Base-by-base conservation (phyloP, 2,797 vertebrate genomes). In the Halcyon smyrnensis region DNA sequence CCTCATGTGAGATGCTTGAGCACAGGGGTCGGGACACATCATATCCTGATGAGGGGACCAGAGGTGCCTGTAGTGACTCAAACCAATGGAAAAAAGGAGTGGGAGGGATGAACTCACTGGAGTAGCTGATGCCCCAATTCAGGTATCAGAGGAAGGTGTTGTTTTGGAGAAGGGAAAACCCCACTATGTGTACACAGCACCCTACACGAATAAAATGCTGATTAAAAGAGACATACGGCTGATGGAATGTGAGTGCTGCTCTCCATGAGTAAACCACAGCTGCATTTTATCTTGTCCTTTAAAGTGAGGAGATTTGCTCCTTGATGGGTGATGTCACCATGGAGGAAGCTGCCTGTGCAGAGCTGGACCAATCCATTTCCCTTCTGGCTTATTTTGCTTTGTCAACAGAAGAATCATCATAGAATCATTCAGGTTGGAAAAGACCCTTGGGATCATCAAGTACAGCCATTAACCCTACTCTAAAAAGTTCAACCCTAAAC, bases 41-140 rank as follows among this genome's bases (percentile, higher is more conserved):
- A 5, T 21, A 2, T 1, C 13, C n/a, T 0, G 1, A 18, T 1
- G 1, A 30, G n/a, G 39, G 21, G n/a, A 36, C 21, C 0, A 1
- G 32, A 5, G 11, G 25, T 30, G 30, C 37, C 23, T 4, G 0
- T 1, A 0, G 17, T 56, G 43, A 73, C 9, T 60, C 60, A 85
- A 46, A 78, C 6, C 1, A 0, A 9, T 12, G 14, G 14, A 43
- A 84, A 63, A 64, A 45, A 1, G 4, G 15, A 76, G 28, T 3
- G n/a, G 24, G 45, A 76, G 8, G 32, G 45, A 46, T 32, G 19
- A 0, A 0, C 57, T 51, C 4, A 1, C 19, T 24, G 18, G 30
- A 75, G 57, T 25, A 18, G 46, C 25, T 1, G 0, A 19, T 75
- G 57, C 20, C 46, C 30, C 6, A 3, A 5, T 14, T 68, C 2